Conservation (phyloP, 2,797 vertebrate genomes). For the Halcyon badia region DNA sequence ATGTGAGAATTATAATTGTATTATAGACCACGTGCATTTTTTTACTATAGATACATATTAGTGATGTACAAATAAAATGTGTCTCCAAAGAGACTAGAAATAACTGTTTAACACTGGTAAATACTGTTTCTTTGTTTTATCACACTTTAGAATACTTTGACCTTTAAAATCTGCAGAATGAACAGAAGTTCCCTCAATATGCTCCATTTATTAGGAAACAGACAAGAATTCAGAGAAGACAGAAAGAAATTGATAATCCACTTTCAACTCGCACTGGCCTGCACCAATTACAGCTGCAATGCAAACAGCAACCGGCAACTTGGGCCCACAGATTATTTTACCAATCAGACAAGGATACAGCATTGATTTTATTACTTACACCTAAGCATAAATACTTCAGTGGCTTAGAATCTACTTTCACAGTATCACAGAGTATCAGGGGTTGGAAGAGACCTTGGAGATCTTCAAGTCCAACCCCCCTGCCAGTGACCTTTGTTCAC, state of each 20-base stretch:
- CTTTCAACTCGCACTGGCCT: background rate
- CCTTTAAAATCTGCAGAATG: background rate
- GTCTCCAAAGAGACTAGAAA: background rate
- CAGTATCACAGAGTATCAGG: too few species aligned
- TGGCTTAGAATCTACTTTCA: background rate
- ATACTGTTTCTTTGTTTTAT: background rate
- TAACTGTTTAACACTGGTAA: background rate
- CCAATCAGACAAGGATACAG: background rate
- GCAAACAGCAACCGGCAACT: background rate
- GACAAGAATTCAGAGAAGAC: background rate
- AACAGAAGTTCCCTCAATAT: background rate
- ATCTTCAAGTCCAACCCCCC: too few species aligned
- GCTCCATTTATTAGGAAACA: background rate
- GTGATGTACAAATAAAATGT: background rate
- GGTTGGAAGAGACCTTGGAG: too few species aligned
- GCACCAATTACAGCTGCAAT: background rate
- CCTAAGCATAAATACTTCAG: background rate
- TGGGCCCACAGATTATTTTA: background rate
- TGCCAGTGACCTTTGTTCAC: background rate
- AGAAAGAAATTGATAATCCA: background rate
- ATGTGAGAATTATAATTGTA: background rate
- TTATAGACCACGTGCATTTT: background rate
- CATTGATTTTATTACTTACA: background rate
- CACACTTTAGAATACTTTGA: background rate
- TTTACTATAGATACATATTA: background rate